Percentiles rank a stretch among this genome's conserved stretches.
phyloP scores from a whole-genome alignment of 2,888 invertebrate genomes.

The Hirudinaria manillensis region DNA sequence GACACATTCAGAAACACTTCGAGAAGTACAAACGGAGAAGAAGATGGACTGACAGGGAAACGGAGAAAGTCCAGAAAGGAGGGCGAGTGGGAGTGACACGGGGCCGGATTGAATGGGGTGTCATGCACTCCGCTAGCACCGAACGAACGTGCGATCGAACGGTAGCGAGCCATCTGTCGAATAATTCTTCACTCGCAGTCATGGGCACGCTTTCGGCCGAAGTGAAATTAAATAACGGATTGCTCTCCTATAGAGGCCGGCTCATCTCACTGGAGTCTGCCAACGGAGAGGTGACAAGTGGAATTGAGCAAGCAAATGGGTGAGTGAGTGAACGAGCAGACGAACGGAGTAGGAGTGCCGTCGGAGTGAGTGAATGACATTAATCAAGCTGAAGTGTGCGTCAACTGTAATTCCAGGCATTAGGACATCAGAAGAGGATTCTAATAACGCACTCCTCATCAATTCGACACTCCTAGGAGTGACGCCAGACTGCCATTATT shows the following conservation, averaged over 20 bases:
- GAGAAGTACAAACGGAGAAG: neutral
- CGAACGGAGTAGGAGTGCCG: no score
- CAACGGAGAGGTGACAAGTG: no score
- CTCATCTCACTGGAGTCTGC: no score
- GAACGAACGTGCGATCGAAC: neutral
- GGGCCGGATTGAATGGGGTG: conserved; percentile 3
- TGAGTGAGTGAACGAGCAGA: no score
- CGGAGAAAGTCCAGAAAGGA: neutral
- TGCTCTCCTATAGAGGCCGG: neutral
- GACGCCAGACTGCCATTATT: no score
- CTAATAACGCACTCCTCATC: no score
- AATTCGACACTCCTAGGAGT: no score
- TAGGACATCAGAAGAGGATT: conserved; percentile 4
- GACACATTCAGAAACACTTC: neutral
- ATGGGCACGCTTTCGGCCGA: neutral
- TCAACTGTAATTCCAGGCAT: conserved; percentile 4
- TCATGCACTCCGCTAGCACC: no score
- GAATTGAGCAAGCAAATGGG: no score
- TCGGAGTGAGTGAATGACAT: no score
- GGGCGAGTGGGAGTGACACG: conserved; percentile 4
- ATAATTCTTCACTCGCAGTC: conserved; percentile 8
- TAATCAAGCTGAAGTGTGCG: no score
- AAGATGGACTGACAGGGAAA: neutral
- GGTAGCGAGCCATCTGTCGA: conserved; percentile 8
- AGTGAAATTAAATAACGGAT: conserved; percentile 16